Evolutionary conservation across 1,140 invertebrate genomes (phyloP).

Genomic region (Nephila pilipes): DNA sequence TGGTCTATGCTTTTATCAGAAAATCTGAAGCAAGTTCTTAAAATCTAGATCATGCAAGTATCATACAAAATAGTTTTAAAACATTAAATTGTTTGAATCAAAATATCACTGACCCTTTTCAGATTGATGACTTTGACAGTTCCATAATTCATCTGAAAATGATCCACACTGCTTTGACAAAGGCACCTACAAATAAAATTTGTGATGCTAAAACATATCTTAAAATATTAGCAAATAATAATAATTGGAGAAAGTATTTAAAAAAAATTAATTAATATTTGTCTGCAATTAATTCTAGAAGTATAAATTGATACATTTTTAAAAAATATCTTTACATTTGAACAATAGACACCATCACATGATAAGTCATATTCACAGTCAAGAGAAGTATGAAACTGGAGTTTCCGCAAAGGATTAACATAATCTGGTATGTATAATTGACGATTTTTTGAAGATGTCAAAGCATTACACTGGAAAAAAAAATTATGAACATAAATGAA

Average conservation of each 20-base stretch:
- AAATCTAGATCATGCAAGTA: neutral
- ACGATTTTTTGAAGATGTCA: neutral
- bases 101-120: neutral
- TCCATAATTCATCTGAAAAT: conserved; percentile 1
- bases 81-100: neutral
- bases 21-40: neutral
- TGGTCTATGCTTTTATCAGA: neutral
- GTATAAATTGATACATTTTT: neutral
- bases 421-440: conserved; percentile 11
- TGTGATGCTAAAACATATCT: too few relatives aligned
- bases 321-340: neutral
- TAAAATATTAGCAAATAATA: too few relatives aligned
- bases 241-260: neutral
- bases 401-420: neutral
- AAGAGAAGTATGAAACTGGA: neutral
- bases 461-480: neutral
- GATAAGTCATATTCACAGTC: neutral
- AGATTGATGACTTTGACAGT: neutral
- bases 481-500: neutral
- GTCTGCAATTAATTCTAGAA: neutral
- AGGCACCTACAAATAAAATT: neutral
- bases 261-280: neutral
- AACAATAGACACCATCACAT: neutral
- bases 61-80: neutral
- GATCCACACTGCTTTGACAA: neutral